Base-by-base conservation (phyloP, 2,797 vertebrate genomes). In the Pitangus sulphuratus region DNA sequence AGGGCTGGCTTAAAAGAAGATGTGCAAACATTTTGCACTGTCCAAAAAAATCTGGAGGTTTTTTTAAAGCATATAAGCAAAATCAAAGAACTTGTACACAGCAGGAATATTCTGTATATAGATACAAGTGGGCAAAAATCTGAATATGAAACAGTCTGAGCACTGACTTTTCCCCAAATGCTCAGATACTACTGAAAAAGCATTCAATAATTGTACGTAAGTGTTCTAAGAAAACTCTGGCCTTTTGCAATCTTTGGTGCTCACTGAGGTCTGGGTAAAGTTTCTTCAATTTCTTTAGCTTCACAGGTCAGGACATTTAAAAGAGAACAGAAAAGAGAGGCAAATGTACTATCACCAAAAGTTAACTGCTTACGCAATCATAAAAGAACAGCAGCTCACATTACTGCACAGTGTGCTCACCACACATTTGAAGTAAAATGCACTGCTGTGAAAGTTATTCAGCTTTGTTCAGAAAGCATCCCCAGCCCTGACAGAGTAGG, bases 361-460 rank as follows among this genome's bases (percentile, higher is more conserved):
- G 40, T 19, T 26, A 68, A 62, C 25, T 28, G 15, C 50, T 69
- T 60, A 22, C 12, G 17, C 35, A 83, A 28, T 22, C 50, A n/a
- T 6, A 20, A 42, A 31, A 56, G 28, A 74, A 28, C 16, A 31
- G 7, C 10, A 54, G 47, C 7, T 4, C 21, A 37, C 8, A 4
- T 15, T 17, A 12, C 21, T 24, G 44, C 33, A 12, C 4, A 6
- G 15, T 0, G 4, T 6, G 40, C 33, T 39, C 39, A 31, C 3
- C 7, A 22, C 2, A 0, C 1, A 11, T 24, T 6, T 39, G 47
- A 62, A 37, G 42, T 12, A 42, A 39, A 69, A 64, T 10, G 12
- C 30, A 25, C 17, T 18, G 25, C 3, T 35, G 15, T 48, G 58
- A 40, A 70, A 83, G 37, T 15, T 15, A 56, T 44, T 70, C 74